Base-by-base conservation (phyloP, 2,113 vertebrate genomes). In the Uria lomvia region DNA sequence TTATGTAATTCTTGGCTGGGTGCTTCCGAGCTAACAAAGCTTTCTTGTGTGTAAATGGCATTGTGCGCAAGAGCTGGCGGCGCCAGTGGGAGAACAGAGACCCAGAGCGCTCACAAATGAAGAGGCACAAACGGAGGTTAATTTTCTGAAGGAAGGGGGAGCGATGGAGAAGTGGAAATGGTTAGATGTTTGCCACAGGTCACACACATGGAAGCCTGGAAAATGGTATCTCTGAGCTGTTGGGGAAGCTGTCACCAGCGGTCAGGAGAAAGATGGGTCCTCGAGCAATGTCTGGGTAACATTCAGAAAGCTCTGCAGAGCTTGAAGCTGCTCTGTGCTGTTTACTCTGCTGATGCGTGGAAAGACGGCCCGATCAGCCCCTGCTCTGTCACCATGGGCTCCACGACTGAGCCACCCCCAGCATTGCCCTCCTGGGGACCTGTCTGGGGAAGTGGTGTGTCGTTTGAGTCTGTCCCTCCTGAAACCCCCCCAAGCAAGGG, bases 1-100 rank as follows among this genome's bases (percentile, higher is more conserved):
- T 97, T 97, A 97, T 95, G 91, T 97, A 97, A 97, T 96, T 92
- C 93, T 96, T 97, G 96, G 96, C 97, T 88, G 90, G 36, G 22
- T 83, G 88, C 88, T 94, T 59, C 63, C 17, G 66, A 56, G 60
- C 91, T 89, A 81, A 97, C 97, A 97, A 96, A 96, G 97, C 85
- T 95, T 92, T 95, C 91, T 63, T 97, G 85, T 97, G 92, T 94
- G 75, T 34, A 63, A 71, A 26, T 3, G 34, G 36, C 70, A 82
- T 73, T 92, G 92, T 87, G 79, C 4, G 7, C 3, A 5, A 12
- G 4, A 70, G 19, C 71, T 75, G 77, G 32, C 1, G 2, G 55
- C 81, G 70, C 81, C 84, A 67, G 85, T 1, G 0, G 72, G 65
- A 38, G 89, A 92, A 4, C 52, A 63, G 86, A 75, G 81, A 72